These are phyloP conservation scores for Enteromius viviparus DNA, from an alignment of 2,797 vertebrate genomes.

Conservation along the genomic window DNA sequence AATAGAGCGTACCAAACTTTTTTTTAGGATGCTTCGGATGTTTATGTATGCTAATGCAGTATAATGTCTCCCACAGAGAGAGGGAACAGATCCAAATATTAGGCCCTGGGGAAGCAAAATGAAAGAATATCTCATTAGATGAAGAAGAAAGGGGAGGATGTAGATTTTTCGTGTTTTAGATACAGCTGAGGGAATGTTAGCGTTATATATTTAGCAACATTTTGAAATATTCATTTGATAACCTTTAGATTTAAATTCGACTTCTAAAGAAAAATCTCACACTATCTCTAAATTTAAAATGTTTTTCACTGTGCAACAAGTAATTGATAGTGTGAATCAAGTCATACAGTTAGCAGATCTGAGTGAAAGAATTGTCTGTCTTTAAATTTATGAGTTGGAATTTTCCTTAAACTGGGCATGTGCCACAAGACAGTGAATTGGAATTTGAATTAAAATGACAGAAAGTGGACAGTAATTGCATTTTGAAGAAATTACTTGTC, in stretches of 20 bases:
- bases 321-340: neutral
- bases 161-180: constrained; percentile 42
- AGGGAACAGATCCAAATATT: constrained; percentile 47
- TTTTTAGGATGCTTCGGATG: constrained; percentile 17
- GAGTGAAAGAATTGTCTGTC: neutral
- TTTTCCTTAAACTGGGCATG: neutral
- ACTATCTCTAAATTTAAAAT: neutral
- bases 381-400: neutral
- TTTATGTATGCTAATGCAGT: constrained; percentile 51
- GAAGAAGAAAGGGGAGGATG: constrained; percentile 23
- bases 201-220: constrained; percentile 21
- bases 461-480: neutral
- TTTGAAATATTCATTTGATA: neutral
- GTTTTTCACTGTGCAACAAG: neutral
- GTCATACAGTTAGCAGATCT: neutral
- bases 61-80: constrained; percentile 38
- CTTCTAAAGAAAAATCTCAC: neutral
- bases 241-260: neutral
- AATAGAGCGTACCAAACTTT: constrained; percentile 45
- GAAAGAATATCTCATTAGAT: constrained; percentile 55
- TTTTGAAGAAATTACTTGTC: neutral
- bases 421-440: neutral
- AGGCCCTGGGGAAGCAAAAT: constrained; percentile 36
- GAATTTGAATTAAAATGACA: neutral
- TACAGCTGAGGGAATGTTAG: constrained; percentile 18